Evolutionary conservation across 2,888 invertebrate species (phyloP).

Genomic region (Dyspetes luteomarginatus): DNA sequence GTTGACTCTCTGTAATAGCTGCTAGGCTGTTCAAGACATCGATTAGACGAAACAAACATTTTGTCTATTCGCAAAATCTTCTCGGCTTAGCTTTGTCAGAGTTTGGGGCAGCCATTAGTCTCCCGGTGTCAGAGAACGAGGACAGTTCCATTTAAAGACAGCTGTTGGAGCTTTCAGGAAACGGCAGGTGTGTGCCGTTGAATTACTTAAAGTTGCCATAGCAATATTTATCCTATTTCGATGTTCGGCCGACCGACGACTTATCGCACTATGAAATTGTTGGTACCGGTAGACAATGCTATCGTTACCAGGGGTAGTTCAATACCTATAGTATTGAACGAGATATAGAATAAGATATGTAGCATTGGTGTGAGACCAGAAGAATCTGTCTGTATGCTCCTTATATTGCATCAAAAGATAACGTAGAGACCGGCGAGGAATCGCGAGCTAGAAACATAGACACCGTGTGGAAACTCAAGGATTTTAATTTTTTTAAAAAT

Average conservation of each 20-base stretch:
- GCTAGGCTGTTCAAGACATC: slow-evolving; percentile 49
- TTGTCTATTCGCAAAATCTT: slow-evolving; percentile 51
- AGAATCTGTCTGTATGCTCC: slow-evolving; percentile 66
- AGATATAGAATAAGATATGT: slow-evolving; percentile 63
- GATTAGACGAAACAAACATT: slow-evolving; percentile 51
- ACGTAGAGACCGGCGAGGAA: slow-evolving; percentile 67
- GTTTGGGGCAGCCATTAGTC: slow-evolving; percentile 43
- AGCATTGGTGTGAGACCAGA: slow-evolving; percentile 65
- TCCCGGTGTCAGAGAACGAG: no score
- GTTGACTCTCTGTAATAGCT: slow-evolving; percentile 60
- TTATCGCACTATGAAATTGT: slow-evolving; percentile 54
- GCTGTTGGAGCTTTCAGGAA: no score
- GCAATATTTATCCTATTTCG: slow-evolving; percentile 35
- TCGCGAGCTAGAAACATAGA: slow-evolving; percentile 67
- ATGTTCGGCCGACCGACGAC: slow-evolving; percentile 15
- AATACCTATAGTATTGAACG: slow-evolving; percentile 53
- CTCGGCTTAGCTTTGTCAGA: slow-evolving; percentile 50
- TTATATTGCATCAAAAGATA: slow-evolving; percentile 66
- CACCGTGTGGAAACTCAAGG: slow-evolving; percentile 61
- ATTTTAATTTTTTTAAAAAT: slow-evolving; percentile 29
- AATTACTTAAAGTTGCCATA: slow-evolving; percentile 53
- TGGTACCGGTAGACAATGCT: slow-evolving; percentile 68
- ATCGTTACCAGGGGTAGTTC: slow-evolving; percentile 66
- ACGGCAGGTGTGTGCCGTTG: slow-evolving; percentile 40
- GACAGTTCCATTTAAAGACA: no score